Conservation (phyloP, 2,888 invertebrate species). For the Erannis defoliaria region DNA sequence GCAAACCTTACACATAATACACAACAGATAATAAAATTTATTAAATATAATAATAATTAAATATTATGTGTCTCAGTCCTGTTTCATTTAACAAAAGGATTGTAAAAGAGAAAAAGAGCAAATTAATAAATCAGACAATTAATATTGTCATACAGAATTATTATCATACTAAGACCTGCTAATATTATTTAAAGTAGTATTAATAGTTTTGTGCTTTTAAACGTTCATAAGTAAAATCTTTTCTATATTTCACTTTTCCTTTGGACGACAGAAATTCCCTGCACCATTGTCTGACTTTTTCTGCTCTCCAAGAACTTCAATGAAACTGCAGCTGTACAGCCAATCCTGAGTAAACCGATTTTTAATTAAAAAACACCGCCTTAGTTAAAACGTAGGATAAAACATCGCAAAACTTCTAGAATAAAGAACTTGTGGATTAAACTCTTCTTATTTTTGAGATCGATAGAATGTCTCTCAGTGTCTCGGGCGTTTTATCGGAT, state of each 20-base stretch:
- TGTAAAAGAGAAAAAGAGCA: no score
- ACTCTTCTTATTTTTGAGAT: slow-evolving; percentile 4
- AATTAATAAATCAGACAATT: no score
- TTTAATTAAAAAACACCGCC: slow-evolving; percentile 60
- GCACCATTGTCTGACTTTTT: slow-evolving; percentile 3
- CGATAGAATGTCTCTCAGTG: slow-evolving; percentile 5
- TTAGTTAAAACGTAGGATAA: slow-evolving; percentile 20
- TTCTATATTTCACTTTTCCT: neutral
- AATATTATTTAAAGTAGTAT: no score
- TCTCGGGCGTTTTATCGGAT: slow-evolving; percentile 5
- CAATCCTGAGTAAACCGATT: slow-evolving; percentile 51
- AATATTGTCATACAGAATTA: no score
- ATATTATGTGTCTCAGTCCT: no score
- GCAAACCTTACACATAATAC: no score
- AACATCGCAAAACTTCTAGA: slow-evolving; percentile 22
- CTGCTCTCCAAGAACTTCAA: slow-evolving; percentile 3
- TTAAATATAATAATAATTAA: no score
- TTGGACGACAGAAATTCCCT: neutral
- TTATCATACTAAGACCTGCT: no score
- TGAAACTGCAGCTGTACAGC: slow-evolving; percentile 32
- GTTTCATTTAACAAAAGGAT: no score
- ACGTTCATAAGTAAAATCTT: neutral
- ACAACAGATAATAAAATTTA: no score
- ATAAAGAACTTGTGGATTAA: slow-evolving; percentile 12
- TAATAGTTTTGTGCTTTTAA: no score